Evolutionary conservation across 2,797 vertebrate genomes (phyloP).

Genomic region (Pelobates cultripes): DNA sequence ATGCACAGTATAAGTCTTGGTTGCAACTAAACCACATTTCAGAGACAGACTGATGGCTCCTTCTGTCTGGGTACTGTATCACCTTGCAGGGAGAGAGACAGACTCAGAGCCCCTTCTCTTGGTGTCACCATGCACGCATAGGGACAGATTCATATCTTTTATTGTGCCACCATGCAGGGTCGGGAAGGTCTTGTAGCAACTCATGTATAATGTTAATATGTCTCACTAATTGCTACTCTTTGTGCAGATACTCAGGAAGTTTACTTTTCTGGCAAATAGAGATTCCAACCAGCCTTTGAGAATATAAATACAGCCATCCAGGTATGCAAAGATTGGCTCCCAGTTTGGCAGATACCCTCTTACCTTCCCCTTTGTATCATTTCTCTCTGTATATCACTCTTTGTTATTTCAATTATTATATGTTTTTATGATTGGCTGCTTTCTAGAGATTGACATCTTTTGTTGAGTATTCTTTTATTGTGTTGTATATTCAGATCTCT

Average conservation of each 20-base stretch:
- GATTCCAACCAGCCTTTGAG: constrained; percentile 15
- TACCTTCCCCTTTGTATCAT: neutral
- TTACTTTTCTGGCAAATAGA: neutral
- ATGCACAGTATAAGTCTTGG: too few species aligned
- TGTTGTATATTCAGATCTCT: neutral
- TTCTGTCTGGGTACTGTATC: neutral
- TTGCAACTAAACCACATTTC: too few species aligned
- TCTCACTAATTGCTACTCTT: neutral
- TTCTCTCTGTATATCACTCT: neutral
- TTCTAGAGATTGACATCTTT: too few species aligned
- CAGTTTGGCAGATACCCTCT: neutral
- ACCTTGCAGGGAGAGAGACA: too few species aligned
- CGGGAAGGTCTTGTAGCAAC: too few species aligned
- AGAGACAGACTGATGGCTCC: too few species aligned
- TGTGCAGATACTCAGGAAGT: neutral
- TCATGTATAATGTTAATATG: neutral
- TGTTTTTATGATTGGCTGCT: too few species aligned
- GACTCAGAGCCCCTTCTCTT: too few species aligned
- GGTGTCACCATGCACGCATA: too few species aligned
- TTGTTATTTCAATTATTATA: too few species aligned
- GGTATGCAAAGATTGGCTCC: neutral
- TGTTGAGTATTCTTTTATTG: neutral
- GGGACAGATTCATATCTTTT: neutral
- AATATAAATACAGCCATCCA: constrained; percentile 5
- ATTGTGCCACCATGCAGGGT: too few species aligned